Evolutionary conservation across 2,113 vertebrate species (phyloP).

Genomic region (Acanthochromis polyacanthus): DNA sequence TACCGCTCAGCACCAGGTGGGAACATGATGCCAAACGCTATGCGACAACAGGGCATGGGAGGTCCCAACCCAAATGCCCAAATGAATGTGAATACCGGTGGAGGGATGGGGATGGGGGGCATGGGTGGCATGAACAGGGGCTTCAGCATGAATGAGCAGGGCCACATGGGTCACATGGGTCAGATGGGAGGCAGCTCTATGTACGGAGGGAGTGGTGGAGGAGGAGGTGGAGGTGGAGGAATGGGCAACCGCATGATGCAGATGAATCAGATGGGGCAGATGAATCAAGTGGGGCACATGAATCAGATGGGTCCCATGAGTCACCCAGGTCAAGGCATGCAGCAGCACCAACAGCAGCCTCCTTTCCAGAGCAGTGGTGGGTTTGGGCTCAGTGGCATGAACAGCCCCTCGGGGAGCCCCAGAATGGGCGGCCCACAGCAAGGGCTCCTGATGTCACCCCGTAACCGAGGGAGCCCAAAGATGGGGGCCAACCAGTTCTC

Average conservation of each 20-base stretch:
- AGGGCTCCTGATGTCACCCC: conserved; percentile 93
- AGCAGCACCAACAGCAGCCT: conserved; percentile 86
- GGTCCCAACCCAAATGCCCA: conserved; percentile 85
- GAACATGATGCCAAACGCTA: conserved; percentile 81
- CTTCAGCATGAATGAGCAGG: conserved; percentile 82
- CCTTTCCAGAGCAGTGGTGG: conserved; percentile 88
- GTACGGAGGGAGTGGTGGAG: conserved; percentile 76
- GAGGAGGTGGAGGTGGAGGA: conserved; percentile 65
- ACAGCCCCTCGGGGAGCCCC: conserved; percentile 93
- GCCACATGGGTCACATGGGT: conserved; percentile 83
- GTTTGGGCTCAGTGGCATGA: conserved; percentile 90
- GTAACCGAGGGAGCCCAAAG: conserved; percentile 96
- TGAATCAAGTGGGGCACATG: conserved; percentile 77
- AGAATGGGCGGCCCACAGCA: conserved; percentile 90
- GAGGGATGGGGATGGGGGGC: conserved; percentile 82
- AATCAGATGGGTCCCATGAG: conserved; percentile 78
- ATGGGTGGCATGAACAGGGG: conserved; percentile 82
- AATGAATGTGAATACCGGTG: conserved; percentile 88
- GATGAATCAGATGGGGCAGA: conserved; percentile 77
- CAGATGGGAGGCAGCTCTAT: conserved; percentile 74
- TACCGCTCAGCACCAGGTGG: conserved; percentile 89
- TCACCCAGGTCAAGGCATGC: conserved; percentile 80
- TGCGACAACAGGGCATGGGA: conserved; percentile 86
- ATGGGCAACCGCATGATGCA: conserved; percentile 80
- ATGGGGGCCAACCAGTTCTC: conserved; percentile 95